Evolutionary conservation across 1,140 invertebrate species (phyloP).

Genomic region (Anastatus disparis): DNA sequence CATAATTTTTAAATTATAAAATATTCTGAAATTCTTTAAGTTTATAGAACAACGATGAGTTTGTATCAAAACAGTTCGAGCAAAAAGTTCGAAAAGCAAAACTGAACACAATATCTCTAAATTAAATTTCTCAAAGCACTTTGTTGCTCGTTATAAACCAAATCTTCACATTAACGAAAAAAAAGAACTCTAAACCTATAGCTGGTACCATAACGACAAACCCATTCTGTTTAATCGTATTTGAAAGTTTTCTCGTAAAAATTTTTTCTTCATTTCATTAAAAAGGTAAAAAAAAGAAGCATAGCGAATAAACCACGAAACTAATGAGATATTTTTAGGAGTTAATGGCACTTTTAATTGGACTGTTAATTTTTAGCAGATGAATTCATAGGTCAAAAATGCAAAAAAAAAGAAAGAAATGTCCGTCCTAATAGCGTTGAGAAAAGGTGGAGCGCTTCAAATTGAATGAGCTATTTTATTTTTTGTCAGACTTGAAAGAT

Average conservation of each 20-base stretch:
- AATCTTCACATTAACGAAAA: no score
- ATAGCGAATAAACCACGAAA: conserved; percentile 37
- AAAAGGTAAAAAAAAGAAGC: no score
- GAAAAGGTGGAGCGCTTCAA: conserved; percentile 47
- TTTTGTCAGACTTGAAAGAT: not conserved
- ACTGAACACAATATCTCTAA: no score
- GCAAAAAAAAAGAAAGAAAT: no score
- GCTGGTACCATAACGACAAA: conserved; percentile 49
- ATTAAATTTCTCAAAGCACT: no score
- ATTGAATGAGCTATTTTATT: conserved; percentile 59
- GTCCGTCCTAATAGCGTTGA: conserved; percentile 53
- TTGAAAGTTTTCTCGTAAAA: conserved; percentile 37
- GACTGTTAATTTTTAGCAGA: conserved; percentile 60
- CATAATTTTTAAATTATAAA: no score
- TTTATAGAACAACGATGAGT: no score
- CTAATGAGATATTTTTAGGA: conserved; percentile 60
- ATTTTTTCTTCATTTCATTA: conserved; percentile 44
- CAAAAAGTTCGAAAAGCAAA: no score
- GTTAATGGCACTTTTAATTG: conserved; percentile 62
- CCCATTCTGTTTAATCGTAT: conserved; percentile 28
- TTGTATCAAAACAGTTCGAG: no score
- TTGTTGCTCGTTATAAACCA: no score
- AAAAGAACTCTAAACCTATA: conserved; percentile 47
- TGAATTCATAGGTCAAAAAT: conserved; percentile 63
- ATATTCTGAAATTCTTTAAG: no score